Evolutionary conservation across 2,113 vertebrate genomes (phyloP).

Genomic region (Pyrgilauda ruficollis): DNA sequence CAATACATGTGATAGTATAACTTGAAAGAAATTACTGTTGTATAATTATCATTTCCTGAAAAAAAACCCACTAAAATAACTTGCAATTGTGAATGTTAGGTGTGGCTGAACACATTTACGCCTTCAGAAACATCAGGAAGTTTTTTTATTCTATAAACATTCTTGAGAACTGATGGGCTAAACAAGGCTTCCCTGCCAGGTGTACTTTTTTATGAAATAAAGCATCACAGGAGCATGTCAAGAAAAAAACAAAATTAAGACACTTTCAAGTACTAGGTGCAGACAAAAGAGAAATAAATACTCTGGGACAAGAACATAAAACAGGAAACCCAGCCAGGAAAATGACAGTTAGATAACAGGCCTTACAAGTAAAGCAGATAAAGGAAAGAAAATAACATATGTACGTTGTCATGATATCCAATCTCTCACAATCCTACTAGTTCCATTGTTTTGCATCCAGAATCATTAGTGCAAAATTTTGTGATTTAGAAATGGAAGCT

Average conservation of each 20-base stretch:
- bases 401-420: background rate
- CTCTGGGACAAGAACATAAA: background rate
- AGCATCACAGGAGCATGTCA: background rate
- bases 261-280: background rate
- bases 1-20: background rate
- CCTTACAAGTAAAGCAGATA: background rate
- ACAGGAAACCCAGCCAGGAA: slow-evolving; percentile 12
- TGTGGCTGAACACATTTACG: background rate
- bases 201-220: background rate
- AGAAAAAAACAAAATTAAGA: slow-evolving; percentile 27
- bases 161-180: background rate
- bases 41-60: background rate
- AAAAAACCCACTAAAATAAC: background rate
- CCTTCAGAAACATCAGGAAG: slow-evolving; percentile 26
- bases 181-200: slow-evolving; percentile 17
- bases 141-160: background rate
- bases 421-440: background rate
- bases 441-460: background rate
- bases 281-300: slow-evolving; percentile 23
- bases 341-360: background rate
- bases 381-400: background rate
- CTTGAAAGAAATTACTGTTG: background rate
- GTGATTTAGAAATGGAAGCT: background rate
- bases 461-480: background rate
- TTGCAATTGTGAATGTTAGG: background rate